Conservation (phyloP, 2,888 invertebrate genomes). For the Tetramorium bicarinatum region DNA sequence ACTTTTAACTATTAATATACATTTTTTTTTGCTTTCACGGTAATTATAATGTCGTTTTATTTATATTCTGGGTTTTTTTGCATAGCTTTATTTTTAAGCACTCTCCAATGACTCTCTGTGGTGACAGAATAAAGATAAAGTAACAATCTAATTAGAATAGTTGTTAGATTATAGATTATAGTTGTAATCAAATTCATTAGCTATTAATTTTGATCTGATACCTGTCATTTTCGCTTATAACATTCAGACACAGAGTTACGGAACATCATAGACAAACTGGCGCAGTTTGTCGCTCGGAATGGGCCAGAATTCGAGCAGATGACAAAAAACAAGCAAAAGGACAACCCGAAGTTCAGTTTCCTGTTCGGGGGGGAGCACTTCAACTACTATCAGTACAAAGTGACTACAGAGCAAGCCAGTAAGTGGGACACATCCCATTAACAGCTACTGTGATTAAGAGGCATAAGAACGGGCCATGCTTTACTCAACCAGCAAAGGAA, state of each 20-base stretch:
- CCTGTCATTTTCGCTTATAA: conserved; percentile 61
- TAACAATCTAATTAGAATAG: neutral
- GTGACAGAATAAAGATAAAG: neutral
- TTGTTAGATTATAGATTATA: neutral
- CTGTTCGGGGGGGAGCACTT: conserved; percentile 98
- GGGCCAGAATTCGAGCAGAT: conserved; percentile 99
- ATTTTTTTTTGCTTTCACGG: conserved; percentile 2
- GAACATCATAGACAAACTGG: conserved; percentile 99
- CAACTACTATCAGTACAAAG: conserved; percentile 98
- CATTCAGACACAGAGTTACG: conserved; percentile 95
- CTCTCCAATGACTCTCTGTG: neutral
- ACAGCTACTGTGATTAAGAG: conserved; percentile 79
- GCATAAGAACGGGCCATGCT: conserved; percentile 73
- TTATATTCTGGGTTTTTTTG: neutral
- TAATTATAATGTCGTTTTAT: neutral
- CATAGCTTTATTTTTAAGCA: neutral
- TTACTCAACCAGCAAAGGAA: conserved; percentile 76
- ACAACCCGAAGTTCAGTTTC: conserved; percentile 99
- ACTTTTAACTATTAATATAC: neutral
- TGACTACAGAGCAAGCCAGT: conserved; percentile 97
- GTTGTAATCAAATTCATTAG: neutral
- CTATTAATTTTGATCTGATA: conserved; percentile 55
- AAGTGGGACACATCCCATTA: conserved; percentile 87
- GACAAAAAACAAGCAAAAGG: conserved; percentile 99
- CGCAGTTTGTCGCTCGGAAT: conserved; percentile 99